A percentile compares a stretch with the other conserved stretches of the same genome.
phyloP scores from a whole-genome alignment of 2,797 vertebrate genomes.

The Poecilia wingei region DNA sequence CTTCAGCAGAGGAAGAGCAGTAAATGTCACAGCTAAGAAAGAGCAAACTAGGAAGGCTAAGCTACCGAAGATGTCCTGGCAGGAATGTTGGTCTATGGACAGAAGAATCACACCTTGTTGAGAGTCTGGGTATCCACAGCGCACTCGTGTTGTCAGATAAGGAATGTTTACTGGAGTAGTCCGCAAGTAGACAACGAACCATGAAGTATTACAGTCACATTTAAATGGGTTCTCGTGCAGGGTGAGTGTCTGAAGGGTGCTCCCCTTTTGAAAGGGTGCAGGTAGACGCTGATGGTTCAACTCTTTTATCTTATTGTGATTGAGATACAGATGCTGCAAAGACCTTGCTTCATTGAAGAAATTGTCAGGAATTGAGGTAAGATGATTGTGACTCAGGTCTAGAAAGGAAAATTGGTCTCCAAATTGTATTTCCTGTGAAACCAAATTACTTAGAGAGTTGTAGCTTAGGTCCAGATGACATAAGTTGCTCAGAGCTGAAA shows the following conservation, averaged over 20 bases:
- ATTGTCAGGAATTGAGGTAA: constrained; percentile 72
- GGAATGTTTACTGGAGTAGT: constrained; percentile 73
- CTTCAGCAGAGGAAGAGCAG: constrained; percentile 79
- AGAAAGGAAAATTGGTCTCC: constrained; percentile 65
- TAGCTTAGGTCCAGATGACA: constrained; percentile 77
- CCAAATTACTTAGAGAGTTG: constrained; percentile 73
- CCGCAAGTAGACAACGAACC: constrained; percentile 83
- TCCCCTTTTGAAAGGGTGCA: constrained; percentile 56
- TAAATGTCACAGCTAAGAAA: constrained; percentile 69
- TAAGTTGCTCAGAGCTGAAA: constrained; percentile 71
- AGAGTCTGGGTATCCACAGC: constrained; percentile 83
- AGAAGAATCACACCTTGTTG: constrained; percentile 73
- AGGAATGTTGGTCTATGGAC: constrained; percentile 84
- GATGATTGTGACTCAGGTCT: constrained; percentile 83
- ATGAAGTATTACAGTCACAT: constrained; percentile 83
- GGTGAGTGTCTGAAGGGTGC: constrained; percentile 70
- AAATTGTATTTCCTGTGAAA: constrained; percentile 58
- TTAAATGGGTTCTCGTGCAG: constrained; percentile 84
- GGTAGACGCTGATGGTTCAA: constrained; percentile 72
- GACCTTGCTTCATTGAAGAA: constrained; percentile 74
- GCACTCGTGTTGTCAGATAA: constrained; percentile 75
- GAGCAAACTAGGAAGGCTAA: constrained; percentile 74
- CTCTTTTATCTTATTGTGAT: constrained; percentile 78
- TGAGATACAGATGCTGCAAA: constrained; percentile 73
- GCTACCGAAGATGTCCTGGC: constrained; percentile 84